Evolutionary conservation across 2,113 vertebrate species (phyloP).

Genomic region (Hydrolagus affinis): DNA sequence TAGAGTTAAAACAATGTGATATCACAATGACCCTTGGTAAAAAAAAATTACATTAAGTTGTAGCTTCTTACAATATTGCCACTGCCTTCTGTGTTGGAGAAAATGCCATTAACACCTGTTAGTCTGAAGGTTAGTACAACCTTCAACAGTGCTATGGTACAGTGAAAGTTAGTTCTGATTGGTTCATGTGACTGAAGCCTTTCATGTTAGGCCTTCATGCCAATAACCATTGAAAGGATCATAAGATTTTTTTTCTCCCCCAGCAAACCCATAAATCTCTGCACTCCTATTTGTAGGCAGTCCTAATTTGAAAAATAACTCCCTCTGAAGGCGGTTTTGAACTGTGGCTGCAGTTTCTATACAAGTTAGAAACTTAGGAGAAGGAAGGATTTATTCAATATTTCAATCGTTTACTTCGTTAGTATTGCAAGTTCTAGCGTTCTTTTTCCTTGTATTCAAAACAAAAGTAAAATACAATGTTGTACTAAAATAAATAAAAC

Average conservation of each 20-base stretch:
- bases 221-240: not conserved
- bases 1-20: no score
- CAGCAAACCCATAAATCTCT: not conserved
- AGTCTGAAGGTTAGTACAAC: slow-evolving; percentile 13
- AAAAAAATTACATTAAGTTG: no score
- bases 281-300: not conserved
- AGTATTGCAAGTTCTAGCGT: no score
- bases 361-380: no score
- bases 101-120: not conserved
- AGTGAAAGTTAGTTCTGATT: slow-evolving; percentile 12
- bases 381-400: no score
- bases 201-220: not conserved
- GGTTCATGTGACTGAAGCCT: slow-evolving; percentile 13
- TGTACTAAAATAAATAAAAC: no score
- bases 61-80: no score
- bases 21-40: no score
- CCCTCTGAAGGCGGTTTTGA: not conserved
- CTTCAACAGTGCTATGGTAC: not conserved
- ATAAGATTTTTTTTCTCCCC: not conserved
- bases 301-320: not conserved
- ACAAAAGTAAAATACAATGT: no score
- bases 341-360: not conserved
- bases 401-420: no score
- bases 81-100: no score
- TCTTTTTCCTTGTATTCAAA: no score